phyloP scores from a whole-genome alignment of 2,888 invertebrate genomes.

The Drosophila algonquin region DNA sequence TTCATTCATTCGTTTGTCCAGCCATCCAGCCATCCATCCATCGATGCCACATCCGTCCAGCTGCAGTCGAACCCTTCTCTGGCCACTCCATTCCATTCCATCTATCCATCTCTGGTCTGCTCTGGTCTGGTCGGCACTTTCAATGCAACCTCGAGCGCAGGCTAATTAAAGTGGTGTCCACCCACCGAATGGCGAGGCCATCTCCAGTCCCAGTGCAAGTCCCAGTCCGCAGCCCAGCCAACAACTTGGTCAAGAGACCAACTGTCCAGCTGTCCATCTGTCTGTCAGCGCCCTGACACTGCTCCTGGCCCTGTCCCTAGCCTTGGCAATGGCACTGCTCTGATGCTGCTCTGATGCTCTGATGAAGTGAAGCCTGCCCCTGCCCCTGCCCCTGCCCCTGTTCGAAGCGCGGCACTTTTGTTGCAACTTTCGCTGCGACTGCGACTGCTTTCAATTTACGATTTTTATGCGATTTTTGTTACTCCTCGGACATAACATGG shows the following conservation, averaged over 20 bases:
- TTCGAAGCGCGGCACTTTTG: constrained; percentile 58
- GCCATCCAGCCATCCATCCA: constrained; percentile 35
- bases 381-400: constrained; percentile 2
- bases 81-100: constrained; percentile 23
- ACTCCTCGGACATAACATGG: constrained; percentile 43
- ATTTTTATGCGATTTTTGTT: constrained; percentile 69
- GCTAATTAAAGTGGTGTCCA: constrained; percentile 81
- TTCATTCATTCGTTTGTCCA: constrained; percentile 41
- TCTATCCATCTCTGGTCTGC: constrained; percentile 36
- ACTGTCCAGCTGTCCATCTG: constrained; percentile 34
- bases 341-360: constrained; percentile 1
- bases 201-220: constrained; percentile 15
- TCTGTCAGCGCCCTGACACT: constrained; percentile 63
- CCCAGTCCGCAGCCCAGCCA: constrained; percentile 3
- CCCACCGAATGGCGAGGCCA: constrained; percentile 59
- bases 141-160: constrained; percentile 65
- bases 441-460: constrained; percentile 62
- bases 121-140: constrained; percentile 61
- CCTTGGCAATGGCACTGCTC: constrained; percentile 19
- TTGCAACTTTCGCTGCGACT: constrained; percentile 37
- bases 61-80: not conserved
- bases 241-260: constrained; percentile 52
- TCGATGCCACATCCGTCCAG: constrained; percentile 16
- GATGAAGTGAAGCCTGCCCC: constrained; percentile 14
- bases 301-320: not conserved